Percentiles rank a stretch among this genome's conserved stretches.
phyloP scores from a whole-genome alignment of 2,888 invertebrate species.

The Watsonalla cultraria region DNA sequence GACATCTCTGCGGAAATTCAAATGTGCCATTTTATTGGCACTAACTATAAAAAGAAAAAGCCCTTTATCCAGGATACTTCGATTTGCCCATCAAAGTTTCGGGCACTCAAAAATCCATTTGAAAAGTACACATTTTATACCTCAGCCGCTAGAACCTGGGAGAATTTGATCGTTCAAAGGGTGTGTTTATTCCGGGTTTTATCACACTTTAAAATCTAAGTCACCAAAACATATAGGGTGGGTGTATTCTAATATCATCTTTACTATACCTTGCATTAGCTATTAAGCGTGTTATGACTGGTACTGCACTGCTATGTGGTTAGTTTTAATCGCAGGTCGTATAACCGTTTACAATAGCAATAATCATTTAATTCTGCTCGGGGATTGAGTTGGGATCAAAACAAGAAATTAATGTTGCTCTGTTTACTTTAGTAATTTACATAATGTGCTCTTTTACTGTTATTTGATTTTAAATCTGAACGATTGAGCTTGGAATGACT shows the following conservation, averaged over 20 bases:
- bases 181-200: constrained; percentile 47
- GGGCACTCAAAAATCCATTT: constrained; percentile 78
- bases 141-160: constrained; percentile 25
- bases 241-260: constrained; percentile 47
- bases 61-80: constrained; percentile 59
- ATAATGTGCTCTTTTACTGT: constrained; percentile 41
- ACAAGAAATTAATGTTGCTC: constrained; percentile 53
- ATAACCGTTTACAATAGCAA: constrained; percentile 68
- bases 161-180: constrained; percentile 50
- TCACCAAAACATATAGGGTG: constrained; percentile 46
- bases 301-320: constrained; percentile 42
- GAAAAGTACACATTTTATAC: constrained; percentile 70
- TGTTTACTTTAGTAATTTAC: constrained; percentile 42
- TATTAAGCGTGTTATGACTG: constrained; percentile 47
- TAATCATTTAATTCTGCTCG: constrained; percentile 69
- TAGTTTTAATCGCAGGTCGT: constrained; percentile 66
- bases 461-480: constrained; percentile 44
- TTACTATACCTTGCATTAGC: constrained; percentile 49
- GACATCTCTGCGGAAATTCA: constrained; percentile 38
- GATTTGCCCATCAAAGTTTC: constrained; percentile 72
- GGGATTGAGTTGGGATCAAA: constrained; percentile 49
- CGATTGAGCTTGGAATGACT: constrained; percentile 10
- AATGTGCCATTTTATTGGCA: constrained; percentile 62
- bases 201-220: constrained; percentile 36
- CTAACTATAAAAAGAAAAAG: constrained; percentile 67